Percentiles rank a stretch among this genome's conserved stretches.
phyloP scores from a whole-genome alignment of 1,140 invertebrate species.

The Eurosta solidaginis region DNA sequence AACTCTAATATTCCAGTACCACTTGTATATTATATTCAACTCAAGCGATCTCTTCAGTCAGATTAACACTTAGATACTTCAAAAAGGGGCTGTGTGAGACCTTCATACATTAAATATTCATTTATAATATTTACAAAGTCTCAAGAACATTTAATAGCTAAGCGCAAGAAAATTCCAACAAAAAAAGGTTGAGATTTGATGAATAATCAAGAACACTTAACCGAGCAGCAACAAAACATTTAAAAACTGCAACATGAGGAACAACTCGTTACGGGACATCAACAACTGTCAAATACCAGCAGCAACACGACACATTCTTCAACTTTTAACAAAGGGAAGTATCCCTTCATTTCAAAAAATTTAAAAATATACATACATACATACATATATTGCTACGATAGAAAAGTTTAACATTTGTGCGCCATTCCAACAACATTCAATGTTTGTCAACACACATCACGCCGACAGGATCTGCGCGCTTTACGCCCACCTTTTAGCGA shows the following conservation, averaged over 20 bases:
- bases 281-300: slow-evolving; percentile 19
- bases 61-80: no score
- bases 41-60: no score
- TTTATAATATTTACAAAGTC: neutral
- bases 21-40: no score
- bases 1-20: no score
- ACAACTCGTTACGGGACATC: slow-evolving; percentile 20
- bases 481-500: slow-evolving; percentile 11
- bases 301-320: neutral
- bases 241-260: no score
- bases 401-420: slow-evolving; percentile 17
- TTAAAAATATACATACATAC: neutral
- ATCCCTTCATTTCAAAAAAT: no score
- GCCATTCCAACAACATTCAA: no score
- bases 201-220: neutral
- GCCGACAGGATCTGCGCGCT: slow-evolving; percentile 4
- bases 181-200: neutral
- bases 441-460: slow-evolving; percentile 2
- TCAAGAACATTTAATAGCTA: neutral
- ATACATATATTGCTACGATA: neutral
- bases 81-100: no score
- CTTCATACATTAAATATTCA: no score
- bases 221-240: neutral
- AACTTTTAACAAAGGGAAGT: no score
- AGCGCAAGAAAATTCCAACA: neutral